Evolutionary conservation across 2,888 invertebrate genomes (phyloP), one percentile per base, ranked within the genome.

Genomic region (Apodemia hepburni): DNA sequence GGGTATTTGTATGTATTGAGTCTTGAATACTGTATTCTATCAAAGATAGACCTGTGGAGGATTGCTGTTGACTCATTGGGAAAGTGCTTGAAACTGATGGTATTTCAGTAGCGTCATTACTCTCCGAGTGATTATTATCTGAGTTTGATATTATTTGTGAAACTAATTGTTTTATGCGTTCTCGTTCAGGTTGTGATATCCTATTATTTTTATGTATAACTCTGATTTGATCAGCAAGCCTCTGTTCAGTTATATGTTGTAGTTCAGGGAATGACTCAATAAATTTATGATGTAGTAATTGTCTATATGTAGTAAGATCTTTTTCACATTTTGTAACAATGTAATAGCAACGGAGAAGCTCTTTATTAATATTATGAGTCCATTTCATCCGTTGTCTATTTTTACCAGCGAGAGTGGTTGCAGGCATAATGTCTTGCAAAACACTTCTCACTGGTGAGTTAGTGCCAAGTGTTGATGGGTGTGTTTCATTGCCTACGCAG

Each of bases 311-410:
- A 0, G 66, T 64, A n/a, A 63, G 54, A 35, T 64, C 61, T 0
- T 58, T 61, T 60, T 66, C 66, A 4, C 29, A 9, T 0, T 62
- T 8, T 29, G 64, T 64, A 5, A 64, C 60, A 9, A 58, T 18
- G 33, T 67, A 65, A 58, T 66, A 64, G 57, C 64, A 64, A 58
- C 61, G 58, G 38, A 66, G 63, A 7, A 66, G 65, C n/a, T 67
- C 62, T 54, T 22, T 63, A n/a, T 67, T 67, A 4, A 67, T 64
- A 17, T 58, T 7, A 42, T 64, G 58, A 2, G 63, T 63, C 66
- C 66, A 66, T 35, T 63, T 63, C 64, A 66, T 63, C 54, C 66
- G 64, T 59, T 67, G 65, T 61, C 67, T 67, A 49, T 42, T 61
- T 58, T 64, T 64, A 33, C 67, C 67, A 58, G 35, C 9, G 9